Conservation (phyloP, 2,113 vertebrate species). For the Sylvilagus bachmani region DNA sequence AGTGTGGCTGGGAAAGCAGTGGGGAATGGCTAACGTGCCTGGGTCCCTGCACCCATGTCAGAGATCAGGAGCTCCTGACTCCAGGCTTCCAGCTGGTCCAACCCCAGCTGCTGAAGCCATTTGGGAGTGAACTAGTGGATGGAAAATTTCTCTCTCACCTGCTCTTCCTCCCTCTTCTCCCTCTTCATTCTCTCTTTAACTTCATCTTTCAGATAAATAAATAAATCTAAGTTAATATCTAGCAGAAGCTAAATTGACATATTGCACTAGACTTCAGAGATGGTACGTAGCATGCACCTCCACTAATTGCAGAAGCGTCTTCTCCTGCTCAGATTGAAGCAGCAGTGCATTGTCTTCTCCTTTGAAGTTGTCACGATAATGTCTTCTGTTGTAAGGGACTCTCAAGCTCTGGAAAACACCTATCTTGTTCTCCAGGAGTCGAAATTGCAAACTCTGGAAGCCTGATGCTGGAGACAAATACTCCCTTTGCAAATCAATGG, state of each 20-base stretch:
- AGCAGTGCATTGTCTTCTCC: slow-evolving; percentile 92
- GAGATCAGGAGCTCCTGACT: too few relatives aligned
- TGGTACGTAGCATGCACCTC: slow-evolving; percentile 88
- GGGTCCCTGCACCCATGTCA: too few relatives aligned
- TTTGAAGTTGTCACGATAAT: slow-evolving; percentile 96
- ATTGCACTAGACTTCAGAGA: not conserved
- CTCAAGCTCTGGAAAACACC: slow-evolving; percentile 94
- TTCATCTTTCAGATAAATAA: too few relatives aligned
- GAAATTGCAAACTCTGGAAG: slow-evolving; percentile 98
- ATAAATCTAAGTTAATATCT: not conserved
- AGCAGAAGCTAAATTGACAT: not conserved
- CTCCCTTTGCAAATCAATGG: slow-evolving; percentile 87
- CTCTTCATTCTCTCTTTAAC: too few relatives aligned
- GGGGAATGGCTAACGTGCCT: too few relatives aligned
- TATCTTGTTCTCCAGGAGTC: slow-evolving; percentile 97
- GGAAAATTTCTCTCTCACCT: too few relatives aligned
- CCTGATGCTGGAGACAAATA: slow-evolving; percentile 95
- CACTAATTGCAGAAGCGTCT: slow-evolving; percentile 93
- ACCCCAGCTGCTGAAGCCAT: too few relatives aligned
- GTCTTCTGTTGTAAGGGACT: slow-evolving; percentile 95
- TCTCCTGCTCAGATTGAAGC: slow-evolving; percentile 93
- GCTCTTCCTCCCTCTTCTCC: too few relatives aligned
- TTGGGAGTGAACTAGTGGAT: too few relatives aligned
- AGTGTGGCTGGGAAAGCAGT: too few relatives aligned
- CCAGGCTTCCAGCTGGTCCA: too few relatives aligned